Base-by-base conservation (phyloP, 2,113 vertebrate genomes). In the Vanacampus margaritifer region DNA sequence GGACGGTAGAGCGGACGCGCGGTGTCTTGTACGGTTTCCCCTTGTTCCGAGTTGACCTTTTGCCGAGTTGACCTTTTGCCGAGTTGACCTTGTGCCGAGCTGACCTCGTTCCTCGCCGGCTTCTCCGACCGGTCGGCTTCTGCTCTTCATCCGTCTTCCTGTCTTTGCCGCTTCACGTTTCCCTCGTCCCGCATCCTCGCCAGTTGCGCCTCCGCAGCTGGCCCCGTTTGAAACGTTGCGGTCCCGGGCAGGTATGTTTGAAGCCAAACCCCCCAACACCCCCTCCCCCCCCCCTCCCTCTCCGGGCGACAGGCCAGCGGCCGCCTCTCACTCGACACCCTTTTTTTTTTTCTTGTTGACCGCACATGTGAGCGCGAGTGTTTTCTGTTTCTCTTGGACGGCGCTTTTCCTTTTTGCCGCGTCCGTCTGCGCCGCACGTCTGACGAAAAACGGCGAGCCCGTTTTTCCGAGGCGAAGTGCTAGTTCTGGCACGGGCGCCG, bases 61-160 rank as follows among this genome's bases (percentile, higher is more conserved):
- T n/a, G n/a, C n/a, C n/a, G n/a, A n/a, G n/a, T n/a, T n/a, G n/a
- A n/a, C n/a, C n/a, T n/a, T n/a, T n/a, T n/a, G n/a, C n/a, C n/a
- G n/a, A n/a, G n/a, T n/a, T n/a, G n/a, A n/a, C n/a, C n/a, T n/a
- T n/a, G n/a, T 82, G 80, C 71, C 79, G 48, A 69, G 74, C 80
- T 89, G 89, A 90, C 88, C 87, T 91, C 89, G 86, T 85, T 88
- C 83, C 73, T 74, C 79, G 89, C 90, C 81, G 36, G 71, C 84
- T 75, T 87, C 82, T 89, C 76, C n/a, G n/a, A n/a, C 36, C 71
- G 82, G 79, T 75, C 76, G 67, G 76, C 64, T 59, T 68, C 64
- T 71, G 56, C 83, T 85, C 71, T 66, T 66, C 54, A 48, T 79
- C 64, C 32, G 1, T 21, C 50, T 39, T 65, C 75, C 71, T 61